These are phyloP conservation scores for Venturia canescens DNA, from an alignment of 1,140 invertebrate genomes.

Conservation along the genomic window DNA sequence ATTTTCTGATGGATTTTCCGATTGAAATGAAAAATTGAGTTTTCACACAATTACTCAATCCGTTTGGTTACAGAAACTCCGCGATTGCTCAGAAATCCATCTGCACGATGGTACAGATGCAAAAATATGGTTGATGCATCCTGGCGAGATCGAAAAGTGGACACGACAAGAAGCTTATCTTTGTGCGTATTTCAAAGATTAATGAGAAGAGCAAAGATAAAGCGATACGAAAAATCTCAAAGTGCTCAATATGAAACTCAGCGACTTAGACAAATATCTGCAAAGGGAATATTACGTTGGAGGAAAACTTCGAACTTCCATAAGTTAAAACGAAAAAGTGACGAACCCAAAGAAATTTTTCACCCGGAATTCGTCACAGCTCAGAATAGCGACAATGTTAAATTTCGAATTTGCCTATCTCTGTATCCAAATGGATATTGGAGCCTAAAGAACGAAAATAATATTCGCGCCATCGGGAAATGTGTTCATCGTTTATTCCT, in stretches of 20 bases:
- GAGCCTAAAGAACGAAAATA: neutral
- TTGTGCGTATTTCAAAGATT: slow-evolving; percentile 62
- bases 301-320: too few species aligned
- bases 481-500: slow-evolving; percentile 5
- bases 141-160: slow-evolving; percentile 61
- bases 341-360: neutral
- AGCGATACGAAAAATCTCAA: slow-evolving; percentile 20
- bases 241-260: slow-evolving; percentile 6
- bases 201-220: slow-evolving; percentile 46
- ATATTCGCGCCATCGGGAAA: neutral
- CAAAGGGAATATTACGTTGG: slow-evolving; percentile 28
- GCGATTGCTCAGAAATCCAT: slow-evolving; percentile 70
- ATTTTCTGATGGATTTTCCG: too few species aligned
- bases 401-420: neutral
- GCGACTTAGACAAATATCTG: slow-evolving; percentile 25
- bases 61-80: slow-evolving; percentile 67
- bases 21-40: slow-evolving; percentile 25
- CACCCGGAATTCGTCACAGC: neutral
- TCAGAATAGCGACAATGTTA: neutral
- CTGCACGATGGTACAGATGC: slow-evolving; percentile 68
- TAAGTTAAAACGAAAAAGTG: slow-evolving; percentile 44
- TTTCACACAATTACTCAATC: neutral
- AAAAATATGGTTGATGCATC: slow-evolving; percentile 69
- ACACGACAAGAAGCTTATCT: slow-evolving; percentile 69
- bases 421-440: neutral